A percentile compares a stretch with the other conserved stretches of the same genome.
Conservation (phyloP, 2,797 vertebrate genomes). For the Pachyuromys duprasi region DNA sequence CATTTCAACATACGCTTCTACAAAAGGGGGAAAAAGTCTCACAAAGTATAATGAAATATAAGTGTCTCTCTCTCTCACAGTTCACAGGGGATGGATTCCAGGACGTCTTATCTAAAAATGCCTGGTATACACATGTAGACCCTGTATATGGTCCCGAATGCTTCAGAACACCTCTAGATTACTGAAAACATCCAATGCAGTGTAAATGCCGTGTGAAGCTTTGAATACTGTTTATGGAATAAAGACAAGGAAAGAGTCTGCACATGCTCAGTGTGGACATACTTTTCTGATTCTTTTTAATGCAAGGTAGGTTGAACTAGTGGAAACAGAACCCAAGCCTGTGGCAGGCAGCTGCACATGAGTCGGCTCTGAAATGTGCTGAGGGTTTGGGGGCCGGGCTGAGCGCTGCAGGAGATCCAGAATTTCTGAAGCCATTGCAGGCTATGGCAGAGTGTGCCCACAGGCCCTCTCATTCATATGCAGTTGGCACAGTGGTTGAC, state of each 20-base stretch:
- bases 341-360: background rate
- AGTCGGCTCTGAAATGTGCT: background rate
- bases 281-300: background rate
- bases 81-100: background rate
- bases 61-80: background rate
- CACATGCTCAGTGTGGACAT: background rate
- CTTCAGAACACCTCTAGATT: background rate
- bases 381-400: background rate
- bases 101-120: too few species aligned
- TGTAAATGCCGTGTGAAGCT: background rate
- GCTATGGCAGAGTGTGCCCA: background rate
- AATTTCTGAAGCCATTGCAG: background rate
- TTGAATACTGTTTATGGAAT: background rate
- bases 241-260: background rate
- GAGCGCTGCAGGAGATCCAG: too few species aligned
- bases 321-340: background rate
- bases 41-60: background rate
- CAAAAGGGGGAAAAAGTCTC: background rate
- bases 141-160: background rate
- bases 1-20: constrained; percentile 5
- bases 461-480: too few species aligned
- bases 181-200: too few species aligned
- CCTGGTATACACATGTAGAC: too few species aligned
- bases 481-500: background rate
- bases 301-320: background rate